phyloP scores from a whole-genome alignment of 2,888 invertebrate species.

The Timema cristinae region DNA sequence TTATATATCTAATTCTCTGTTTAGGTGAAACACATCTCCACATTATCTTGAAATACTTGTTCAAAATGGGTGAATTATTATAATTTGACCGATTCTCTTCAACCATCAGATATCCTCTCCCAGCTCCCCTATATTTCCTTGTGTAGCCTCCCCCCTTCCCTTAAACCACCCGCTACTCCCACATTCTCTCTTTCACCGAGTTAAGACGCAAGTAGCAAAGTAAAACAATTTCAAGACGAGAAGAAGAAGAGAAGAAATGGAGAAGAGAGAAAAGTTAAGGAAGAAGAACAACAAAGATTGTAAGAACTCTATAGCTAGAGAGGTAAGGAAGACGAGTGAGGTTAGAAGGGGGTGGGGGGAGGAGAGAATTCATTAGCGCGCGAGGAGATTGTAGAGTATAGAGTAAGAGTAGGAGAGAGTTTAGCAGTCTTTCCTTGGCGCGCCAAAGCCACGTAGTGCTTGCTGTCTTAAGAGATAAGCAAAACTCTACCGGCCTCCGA shows the following conservation, averaged over 20 bases:
- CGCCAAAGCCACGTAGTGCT: background rate
- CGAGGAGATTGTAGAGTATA: background rate
- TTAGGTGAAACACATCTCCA: too few species aligned
- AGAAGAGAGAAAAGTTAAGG: slow-evolving; percentile 2
- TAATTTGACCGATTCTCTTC: too few species aligned
- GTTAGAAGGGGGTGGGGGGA: background rate
- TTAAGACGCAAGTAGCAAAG: too few species aligned
- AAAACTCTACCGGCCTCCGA: background rate
- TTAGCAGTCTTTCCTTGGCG: background rate
- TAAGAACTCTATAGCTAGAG: background rate
- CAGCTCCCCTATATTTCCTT: too few species aligned
- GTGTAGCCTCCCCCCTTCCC: too few species aligned
- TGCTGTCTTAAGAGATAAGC: slow-evolving; percentile 15
- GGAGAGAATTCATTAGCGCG: slow-evolving; percentile 12
- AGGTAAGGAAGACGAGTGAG: background rate
- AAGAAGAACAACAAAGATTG: background rate
- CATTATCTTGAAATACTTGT: too few species aligned
- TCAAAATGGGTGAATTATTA: too few species aligned
- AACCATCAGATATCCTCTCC: too few species aligned
- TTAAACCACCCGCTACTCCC: too few species aligned
- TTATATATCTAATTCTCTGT: too few species aligned
- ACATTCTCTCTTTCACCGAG: too few species aligned
- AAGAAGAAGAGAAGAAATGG: background rate
- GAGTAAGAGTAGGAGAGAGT: background rate
- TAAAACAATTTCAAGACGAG: too few species aligned